Conservation (phyloP, 2,113 vertebrate genomes). For the Ceyx margarethae region DNA sequence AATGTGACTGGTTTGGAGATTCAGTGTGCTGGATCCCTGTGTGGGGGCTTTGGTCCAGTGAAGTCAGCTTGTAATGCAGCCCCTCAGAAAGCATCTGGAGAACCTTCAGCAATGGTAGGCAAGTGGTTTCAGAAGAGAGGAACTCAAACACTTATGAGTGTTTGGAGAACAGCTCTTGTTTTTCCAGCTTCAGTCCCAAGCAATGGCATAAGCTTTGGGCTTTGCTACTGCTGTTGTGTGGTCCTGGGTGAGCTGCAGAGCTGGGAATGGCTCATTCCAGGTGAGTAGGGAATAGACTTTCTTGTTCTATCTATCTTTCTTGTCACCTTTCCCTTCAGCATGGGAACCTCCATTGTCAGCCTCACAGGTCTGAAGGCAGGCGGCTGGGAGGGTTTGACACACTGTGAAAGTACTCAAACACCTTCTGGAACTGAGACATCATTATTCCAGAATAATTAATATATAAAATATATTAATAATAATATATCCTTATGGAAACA, state of each 20-base stretch:
- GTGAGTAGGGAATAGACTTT: background rate
- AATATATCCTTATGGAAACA: background rate
- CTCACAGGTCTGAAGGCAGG: accelerated
- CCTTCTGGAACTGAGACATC: background rate
- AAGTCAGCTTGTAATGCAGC: background rate
- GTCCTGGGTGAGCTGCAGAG: background rate
- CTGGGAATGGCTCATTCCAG: background rate
- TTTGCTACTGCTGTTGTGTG: background rate
- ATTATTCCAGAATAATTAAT: background rate
- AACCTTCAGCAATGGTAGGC: background rate
- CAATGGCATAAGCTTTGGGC: background rate
- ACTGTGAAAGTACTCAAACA: background rate
- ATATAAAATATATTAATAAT: too few relatives aligned
- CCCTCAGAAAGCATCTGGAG: background rate
- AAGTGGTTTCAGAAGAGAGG: background rate
- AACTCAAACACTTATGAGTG: background rate
- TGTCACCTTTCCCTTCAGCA: background rate
- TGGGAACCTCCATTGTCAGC: background rate
- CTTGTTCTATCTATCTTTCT: background rate
- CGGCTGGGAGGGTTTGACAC: background rate
- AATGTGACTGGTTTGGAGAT: background rate
- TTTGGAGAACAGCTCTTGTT: background rate
- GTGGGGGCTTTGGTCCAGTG: background rate
- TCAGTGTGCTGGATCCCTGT: background rate
- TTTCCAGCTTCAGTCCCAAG: background rate